Evolutionary conservation across 1,140 invertebrate species (phyloP).

Genomic region (Helicoverpa armigera): DNA sequence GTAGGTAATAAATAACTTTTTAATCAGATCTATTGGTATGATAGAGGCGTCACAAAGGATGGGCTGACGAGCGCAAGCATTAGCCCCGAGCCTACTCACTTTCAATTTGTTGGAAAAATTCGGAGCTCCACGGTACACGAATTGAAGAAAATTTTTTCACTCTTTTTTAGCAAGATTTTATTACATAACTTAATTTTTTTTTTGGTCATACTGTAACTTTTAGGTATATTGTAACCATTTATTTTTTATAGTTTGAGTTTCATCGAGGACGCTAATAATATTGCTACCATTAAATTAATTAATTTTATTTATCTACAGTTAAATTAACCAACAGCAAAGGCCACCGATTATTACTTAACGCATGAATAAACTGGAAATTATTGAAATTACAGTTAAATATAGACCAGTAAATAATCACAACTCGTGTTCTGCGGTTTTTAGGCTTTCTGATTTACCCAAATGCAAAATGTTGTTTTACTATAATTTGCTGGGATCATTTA

Average conservation of each 20-base stretch:
- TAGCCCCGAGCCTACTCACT: background rate
- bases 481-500: background rate
- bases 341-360: background rate
- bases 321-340: no score
- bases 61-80: background rate
- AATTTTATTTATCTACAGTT: no score
- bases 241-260: no score
- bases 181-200: no score
- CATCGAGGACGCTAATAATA: no score
- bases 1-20: background rate
- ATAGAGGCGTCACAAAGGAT: background rate
- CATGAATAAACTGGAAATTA: background rate
- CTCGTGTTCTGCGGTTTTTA: background rate
- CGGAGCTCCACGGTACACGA: background rate
- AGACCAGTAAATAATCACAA: background rate
- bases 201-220: no score
- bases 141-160: background rate
- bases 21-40: slow-evolving; percentile 6
- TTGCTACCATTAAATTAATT: no score
- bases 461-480: background rate
- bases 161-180: no score
- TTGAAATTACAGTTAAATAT: background rate
- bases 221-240: no score
- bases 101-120: slow-evolving; percentile 17
- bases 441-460: background rate